These are phyloP conservation scores for Argyrosomus regius DNA, from an alignment of 2,797 vertebrate genomes.

Conservation along the genomic window DNA sequence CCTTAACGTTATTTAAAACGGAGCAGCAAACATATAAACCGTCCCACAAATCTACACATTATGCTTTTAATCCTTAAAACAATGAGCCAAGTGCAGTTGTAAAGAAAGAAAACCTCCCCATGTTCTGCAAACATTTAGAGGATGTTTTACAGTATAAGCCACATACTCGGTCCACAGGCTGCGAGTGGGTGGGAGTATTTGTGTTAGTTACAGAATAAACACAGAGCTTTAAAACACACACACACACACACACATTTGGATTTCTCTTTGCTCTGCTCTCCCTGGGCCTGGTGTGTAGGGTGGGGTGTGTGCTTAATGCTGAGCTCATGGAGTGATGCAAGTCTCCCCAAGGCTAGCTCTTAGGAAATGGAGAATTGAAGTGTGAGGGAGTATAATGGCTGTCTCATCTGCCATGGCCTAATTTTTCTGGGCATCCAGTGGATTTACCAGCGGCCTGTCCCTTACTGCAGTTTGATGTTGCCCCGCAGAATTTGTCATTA, in stretches of 20 bases:
- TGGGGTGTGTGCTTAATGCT: slow-evolving; percentile 63
- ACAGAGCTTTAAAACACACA: slow-evolving; percentile 46
- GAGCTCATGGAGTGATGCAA: slow-evolving; percentile 79
- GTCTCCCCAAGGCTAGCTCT: slow-evolving; percentile 61
- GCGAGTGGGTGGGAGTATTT: slow-evolving; percentile 77
- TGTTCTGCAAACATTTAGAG: slow-evolving; percentile 63
- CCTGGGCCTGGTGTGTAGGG: slow-evolving; percentile 56
- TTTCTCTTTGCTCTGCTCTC: slow-evolving; percentile 45
- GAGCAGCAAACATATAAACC: background rate
- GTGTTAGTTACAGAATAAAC: slow-evolving; percentile 80
- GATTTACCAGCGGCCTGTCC: slow-evolving; percentile 19
- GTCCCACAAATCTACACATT: slow-evolving; percentile 17
- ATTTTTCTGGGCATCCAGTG: slow-evolving; percentile 41
- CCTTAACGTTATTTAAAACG: slow-evolving; percentile 28
- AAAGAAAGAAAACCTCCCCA: slow-evolving; percentile 40
- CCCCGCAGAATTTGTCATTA: slow-evolving; percentile 19
- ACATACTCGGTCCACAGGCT: slow-evolving; percentile 63
- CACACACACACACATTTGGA: slow-evolving; percentile 40
- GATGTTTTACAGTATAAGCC: slow-evolving; percentile 63
- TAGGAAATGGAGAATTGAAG: slow-evolving; percentile 48
- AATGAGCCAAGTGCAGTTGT: slow-evolving; percentile 26
- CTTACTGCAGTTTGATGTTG: slow-evolving; percentile 13
- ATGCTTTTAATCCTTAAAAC: slow-evolving; percentile 11
- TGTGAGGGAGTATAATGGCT: slow-evolving; percentile 24
- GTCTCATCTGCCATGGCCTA: slow-evolving; percentile 44